phyloP scores from a whole-genome alignment of 2,113 vertebrate genomes.

The Leptocoma aspasia region DNA sequence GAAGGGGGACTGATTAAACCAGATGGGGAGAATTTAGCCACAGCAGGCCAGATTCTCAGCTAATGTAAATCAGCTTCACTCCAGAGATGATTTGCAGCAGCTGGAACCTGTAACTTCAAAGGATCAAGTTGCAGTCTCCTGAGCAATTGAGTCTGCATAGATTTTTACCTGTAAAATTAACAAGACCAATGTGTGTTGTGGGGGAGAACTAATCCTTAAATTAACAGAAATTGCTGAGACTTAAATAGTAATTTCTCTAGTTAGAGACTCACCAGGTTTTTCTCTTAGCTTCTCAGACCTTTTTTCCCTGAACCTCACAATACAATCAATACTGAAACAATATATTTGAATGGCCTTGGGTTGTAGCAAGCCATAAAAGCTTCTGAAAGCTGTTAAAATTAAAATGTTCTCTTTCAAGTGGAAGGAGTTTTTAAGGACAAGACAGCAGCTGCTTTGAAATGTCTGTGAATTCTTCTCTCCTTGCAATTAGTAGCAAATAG shows the following conservation, averaged over 20 bases:
- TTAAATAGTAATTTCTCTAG: conserved; percentile 52
- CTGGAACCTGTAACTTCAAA: conserved; percentile 32
- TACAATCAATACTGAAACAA: conserved; percentile 13
- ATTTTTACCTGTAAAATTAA: conserved; percentile 48
- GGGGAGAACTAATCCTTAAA: conserved; percentile 1
- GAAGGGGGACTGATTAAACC: conserved; percentile 23
- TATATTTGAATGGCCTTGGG: conserved; percentile 25
- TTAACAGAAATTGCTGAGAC: conserved; percentile 27
- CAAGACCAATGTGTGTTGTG: not conserved
- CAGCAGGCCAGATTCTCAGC: not conserved
- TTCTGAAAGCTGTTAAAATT: conserved; percentile 31
- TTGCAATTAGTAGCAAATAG: conserved; percentile 63
- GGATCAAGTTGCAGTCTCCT: not conserved
- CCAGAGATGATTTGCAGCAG: conserved; percentile 9
- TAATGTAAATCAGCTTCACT: conserved; percentile 17
- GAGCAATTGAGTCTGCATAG: conserved; percentile 10
- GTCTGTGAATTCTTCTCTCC: conserved; percentile 23
- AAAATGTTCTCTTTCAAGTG: conserved; percentile 35
- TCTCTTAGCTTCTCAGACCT: not conserved
- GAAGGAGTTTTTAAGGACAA: conserved; percentile 48
- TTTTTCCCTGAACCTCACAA: conserved; percentile 6
- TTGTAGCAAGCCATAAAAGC: not conserved
- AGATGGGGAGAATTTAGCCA: conserved; percentile 25
- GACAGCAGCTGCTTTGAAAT: conserved; percentile 46
- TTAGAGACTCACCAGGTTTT: conserved; percentile 19